Conservation (phyloP, 2,888 invertebrate genomes). For the Sinopyrophorus schimmeli region DNA sequence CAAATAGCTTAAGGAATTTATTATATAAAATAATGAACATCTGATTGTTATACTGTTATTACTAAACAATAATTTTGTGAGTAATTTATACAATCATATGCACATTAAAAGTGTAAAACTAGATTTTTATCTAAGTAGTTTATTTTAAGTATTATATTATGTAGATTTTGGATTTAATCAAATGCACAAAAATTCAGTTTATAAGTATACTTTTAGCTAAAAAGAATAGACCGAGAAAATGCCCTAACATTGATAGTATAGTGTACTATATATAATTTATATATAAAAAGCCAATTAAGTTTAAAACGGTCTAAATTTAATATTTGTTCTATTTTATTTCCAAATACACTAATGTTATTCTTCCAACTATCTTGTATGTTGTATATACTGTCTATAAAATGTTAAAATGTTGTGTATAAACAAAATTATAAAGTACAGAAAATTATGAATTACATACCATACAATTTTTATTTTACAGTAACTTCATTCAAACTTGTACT, state of each 20-base stretch:
- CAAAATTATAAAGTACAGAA: constrained; percentile 24
- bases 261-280: background rate
- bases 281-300: constrained; percentile 16
- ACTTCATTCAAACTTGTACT: no score
- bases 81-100: constrained; percentile 15
- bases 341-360: constrained; percentile 38
- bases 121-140: constrained; percentile 22
- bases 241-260: constrained; percentile 18
- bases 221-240: constrained; percentile 24
- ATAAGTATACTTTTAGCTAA: constrained; percentile 4
- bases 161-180: constrained; percentile 13
- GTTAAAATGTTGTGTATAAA: constrained; percentile 52
- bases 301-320: constrained; percentile 25
- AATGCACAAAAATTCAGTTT: constrained; percentile 19
- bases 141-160: constrained; percentile 16
- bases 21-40: no score
- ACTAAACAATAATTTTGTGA: background rate
- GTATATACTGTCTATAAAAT: constrained; percentile 52
- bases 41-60: constrained; percentile 15
- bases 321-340: constrained; percentile 25
- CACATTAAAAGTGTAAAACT: constrained; percentile 14
- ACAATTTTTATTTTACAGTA: no score
- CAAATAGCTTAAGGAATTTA: constrained; percentile 28
- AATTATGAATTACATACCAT: no score
- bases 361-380: constrained; percentile 41